phyloP scores from a whole-genome alignment of 1,140 invertebrate genomes.

The Conus ventricosus region DNA sequence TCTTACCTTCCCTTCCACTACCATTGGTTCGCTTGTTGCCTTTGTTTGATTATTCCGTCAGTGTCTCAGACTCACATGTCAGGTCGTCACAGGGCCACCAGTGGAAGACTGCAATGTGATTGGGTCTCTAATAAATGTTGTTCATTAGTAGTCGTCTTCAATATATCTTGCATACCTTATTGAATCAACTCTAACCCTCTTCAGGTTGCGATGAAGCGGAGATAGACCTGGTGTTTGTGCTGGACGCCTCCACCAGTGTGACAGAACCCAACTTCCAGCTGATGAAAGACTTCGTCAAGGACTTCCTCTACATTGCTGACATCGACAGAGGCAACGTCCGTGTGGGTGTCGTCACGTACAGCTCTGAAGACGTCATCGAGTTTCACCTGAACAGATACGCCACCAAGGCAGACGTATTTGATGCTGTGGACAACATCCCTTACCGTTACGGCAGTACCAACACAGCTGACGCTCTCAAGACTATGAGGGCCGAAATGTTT shows the following conservation, averaged over 20 bases:
- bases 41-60: too few relatives aligned
- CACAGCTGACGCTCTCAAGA: conserved; percentile 58
- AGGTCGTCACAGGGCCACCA: too few relatives aligned
- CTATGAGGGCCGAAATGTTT: conserved; percentile 63
- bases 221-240: conserved; percentile 59
- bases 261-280: conserved; percentile 56
- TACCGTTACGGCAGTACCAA: conserved; percentile 66
- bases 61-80: too few relatives aligned
- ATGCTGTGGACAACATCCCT: conserved; percentile 58
- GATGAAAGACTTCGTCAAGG: conserved; percentile 59
- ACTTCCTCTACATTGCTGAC: conserved; percentile 57
- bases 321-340: conserved; percentile 57
- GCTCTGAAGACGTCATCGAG: conserved; percentile 45
- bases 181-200: conserved; percentile 46
- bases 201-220: conserved; percentile 50
- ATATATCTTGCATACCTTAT: conserved; percentile 5
- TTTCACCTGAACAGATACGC: conserved; percentile 44
- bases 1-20: too few relatives aligned
- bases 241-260: conserved; percentile 66
- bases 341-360: conserved; percentile 59
- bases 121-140: too few relatives aligned
- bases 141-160: neutral
- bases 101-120: too few relatives aligned
- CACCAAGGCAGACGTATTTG: conserved; percentile 46
- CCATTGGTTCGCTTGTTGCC: too few relatives aligned